Evolutionary conservation across 1,140 invertebrate species (phyloP), one percentile per base, ranked within the genome.

Genomic region (Drosophila sucinea): DNA sequence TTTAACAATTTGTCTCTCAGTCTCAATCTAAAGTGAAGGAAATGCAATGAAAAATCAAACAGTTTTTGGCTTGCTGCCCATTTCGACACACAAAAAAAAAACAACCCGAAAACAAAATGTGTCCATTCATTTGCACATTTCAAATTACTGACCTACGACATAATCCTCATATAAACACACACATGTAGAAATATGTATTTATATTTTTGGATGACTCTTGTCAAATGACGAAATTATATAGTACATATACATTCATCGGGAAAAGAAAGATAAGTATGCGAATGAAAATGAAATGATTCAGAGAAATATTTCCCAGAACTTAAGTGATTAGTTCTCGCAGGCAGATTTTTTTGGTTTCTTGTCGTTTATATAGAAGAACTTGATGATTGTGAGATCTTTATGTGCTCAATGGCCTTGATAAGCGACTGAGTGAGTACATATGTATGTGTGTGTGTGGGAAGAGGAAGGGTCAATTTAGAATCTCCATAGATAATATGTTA

Each of bases 111-210:
- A 38, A 38, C 8, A 11, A 38, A 38, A 38, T 3, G 35, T 38
- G 4, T 51, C 23, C 44, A 51, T 60, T 71, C 54, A 51, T 67
- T 70, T 8, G 64, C 62, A 57, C 32, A 66, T 41, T 66, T 33
- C 11, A 25, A 56, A 71, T 74, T 73, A 78, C 72, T 85, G 81
- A 85, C 81, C 81, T 85, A 85, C 82, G 78, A 74, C 82, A 84
- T 67, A 66, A 60, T 75, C 72, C 64, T 38, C 72, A 25, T 44
- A 41, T 54, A 74, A 33, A 72, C 68, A 41, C 33, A 44, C 58
- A 56, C 17, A 6, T 54, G 10, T 32, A 56, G 33, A 25, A 23
- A 38, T 30, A 55, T 33, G 27, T 27, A 25, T 64, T 56, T 67
- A 25, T 71, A 32, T 72, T 60, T 54, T 63, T 35, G 23, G 51